Percentiles rank a stretch among this genome's conserved stretches.
Conservation (phyloP, 92 coral and sea anemone genomes). For the Zoanthus sociatus region DNA sequence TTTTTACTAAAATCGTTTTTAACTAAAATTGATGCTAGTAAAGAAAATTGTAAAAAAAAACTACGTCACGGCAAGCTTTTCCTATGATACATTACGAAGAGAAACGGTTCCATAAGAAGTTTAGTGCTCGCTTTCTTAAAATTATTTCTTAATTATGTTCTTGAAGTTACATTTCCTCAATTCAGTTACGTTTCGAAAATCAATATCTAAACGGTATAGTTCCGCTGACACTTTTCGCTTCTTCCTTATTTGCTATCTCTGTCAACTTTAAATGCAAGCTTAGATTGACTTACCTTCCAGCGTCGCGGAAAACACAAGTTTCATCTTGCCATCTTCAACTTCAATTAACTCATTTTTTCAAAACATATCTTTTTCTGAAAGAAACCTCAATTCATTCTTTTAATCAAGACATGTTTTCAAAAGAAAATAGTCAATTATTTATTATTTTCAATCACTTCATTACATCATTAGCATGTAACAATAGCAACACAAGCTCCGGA, state of each 20-base stretch:
- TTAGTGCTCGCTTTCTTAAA: no score
- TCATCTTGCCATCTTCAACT: not conserved
- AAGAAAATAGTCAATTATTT: conserved; percentile 20
- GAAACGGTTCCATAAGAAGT: no score
- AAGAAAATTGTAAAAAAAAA: no score
- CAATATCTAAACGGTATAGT: not conserved
- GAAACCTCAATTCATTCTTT: not conserved
- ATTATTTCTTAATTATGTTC: no score
- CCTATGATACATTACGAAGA: no score
- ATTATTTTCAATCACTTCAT: conserved; percentile 15
- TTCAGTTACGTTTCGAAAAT: no score
- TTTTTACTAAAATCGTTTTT: no score
- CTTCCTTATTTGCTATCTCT: not conserved
- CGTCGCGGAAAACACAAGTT: no score
- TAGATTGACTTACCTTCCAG: not conserved
- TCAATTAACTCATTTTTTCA: not conserved
- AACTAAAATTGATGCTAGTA: no score
- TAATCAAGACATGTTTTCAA: conserved; percentile 27
- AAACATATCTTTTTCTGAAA: not conserved
- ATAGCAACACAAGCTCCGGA: conserved; percentile 29
- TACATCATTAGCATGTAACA: conserved; percentile 22
- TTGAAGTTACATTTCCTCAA: no score
- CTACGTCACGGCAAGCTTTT: no score
- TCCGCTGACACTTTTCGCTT: not conserved
- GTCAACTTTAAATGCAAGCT: not conserved